Base-by-base conservation (phyloP, 2,888 invertebrate genomes). In the Lutraria lutraria region DNA sequence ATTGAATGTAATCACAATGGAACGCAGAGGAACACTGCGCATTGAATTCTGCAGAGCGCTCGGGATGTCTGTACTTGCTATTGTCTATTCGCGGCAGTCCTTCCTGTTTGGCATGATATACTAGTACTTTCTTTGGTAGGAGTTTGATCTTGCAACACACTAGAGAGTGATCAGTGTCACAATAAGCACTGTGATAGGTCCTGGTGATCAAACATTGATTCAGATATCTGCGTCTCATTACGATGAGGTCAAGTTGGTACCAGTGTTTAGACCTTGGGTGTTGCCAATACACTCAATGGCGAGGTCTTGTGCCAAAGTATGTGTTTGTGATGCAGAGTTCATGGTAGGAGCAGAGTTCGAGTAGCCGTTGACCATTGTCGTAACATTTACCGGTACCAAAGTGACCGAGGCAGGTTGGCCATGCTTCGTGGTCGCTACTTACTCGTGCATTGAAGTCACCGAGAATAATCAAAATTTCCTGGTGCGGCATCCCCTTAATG, bases 371-470 rank as follows among this genome's bases (percentile, higher is more conserved):
- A 15, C 82, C 81, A 52, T 90, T 90, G 31, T 87, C 87, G 76
- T 88, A 88, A 0, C 81, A 0, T 83, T 76, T 83, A 0, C 88
- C 88, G 21, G 82, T 56, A 19, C 86, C 76, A 54, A 63, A 84
- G 79, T 86, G 60, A 16, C 88, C 86, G 25, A 90, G 15, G 80
- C 83, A 83, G 13, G 4, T 12, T 15, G 83, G 76, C 85, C 90
- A 89, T 25, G 81, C 53, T 52, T 0, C 15, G 29, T 83, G 72
- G 81, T 83, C 90, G 8, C 76, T 43, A 10, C 90, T 85, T 6
- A 89, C 81, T 29, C 89, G 29, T 60, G 85, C 88, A 68, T 86
- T 89, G 31, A 86, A 86, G 82, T 89, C 86, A 52, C 90, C 90
- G 29, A 86, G 86, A 19, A 88, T n/a, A 68, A 81, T 25, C 53